Evolutionary conservation across 2,888 invertebrate genomes (phyloP).

Genomic region (Elysia crispata): DNA sequence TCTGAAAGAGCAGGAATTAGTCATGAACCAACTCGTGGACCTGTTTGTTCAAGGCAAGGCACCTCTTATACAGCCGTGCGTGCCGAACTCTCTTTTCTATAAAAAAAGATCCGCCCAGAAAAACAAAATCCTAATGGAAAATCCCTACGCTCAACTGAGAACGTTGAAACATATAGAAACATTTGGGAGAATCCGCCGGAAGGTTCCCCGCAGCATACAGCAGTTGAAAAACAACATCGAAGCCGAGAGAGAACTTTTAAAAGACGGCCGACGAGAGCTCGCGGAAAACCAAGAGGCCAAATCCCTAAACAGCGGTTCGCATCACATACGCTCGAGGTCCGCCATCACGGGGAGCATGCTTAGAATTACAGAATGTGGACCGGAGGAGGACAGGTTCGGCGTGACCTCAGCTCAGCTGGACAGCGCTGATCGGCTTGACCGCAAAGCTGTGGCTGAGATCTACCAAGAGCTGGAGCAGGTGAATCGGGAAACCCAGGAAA

Average conservation of each 20-base stretch:
- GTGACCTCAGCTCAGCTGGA: constrained; percentile 23
- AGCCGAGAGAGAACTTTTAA: constrained; percentile 62
- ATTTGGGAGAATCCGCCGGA: constrained; percentile 46
- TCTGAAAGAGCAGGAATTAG: constrained; percentile 47
- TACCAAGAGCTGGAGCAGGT: constrained; percentile 62
- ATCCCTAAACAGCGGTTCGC: background rate
- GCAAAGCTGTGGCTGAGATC: constrained; percentile 50
- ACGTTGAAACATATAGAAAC: constrained; percentile 20
- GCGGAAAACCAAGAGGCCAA: background rate
- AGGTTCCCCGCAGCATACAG: constrained; percentile 60
- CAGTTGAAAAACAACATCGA: constrained; percentile 61
- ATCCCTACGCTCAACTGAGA: constrained; percentile 41
- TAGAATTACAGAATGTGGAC: constrained; percentile 58
- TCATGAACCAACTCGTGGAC: constrained; percentile 59
- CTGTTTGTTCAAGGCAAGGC: constrained; percentile 66
- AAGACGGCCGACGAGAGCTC: constrained; percentile 9
- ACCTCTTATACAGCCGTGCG: constrained; percentile 68
- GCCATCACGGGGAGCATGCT: constrained; percentile 50
- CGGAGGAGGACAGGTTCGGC: constrained; percentile 23
- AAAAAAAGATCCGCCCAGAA: constrained; percentile 54
- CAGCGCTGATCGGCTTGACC: constrained; percentile 43
- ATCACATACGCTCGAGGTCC: background rate
- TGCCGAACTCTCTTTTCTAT: constrained; percentile 68
- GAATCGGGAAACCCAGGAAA: constrained; percentile 59
- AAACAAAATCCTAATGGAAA: constrained; percentile 39